phyloP scores from a whole-genome alignment of 2,797 vertebrate genomes.

The Mus caroli region DNA sequence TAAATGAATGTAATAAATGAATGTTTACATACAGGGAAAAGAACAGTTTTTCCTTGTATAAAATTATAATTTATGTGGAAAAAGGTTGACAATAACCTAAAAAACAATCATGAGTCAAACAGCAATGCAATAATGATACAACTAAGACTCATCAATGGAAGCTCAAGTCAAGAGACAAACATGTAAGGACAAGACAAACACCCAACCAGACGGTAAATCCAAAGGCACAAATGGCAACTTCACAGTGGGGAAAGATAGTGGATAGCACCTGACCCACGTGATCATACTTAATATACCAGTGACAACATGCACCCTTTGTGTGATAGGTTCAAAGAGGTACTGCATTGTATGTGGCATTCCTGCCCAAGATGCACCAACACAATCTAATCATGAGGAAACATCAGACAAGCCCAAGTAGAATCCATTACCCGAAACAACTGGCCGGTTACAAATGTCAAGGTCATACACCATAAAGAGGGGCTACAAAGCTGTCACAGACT shows the following conservation, averaged over 20 bases:
- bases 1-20: slow-evolving; percentile 51
- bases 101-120: slow-evolving; percentile 44
- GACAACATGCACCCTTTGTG: not conserved
- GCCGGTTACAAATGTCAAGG: not conserved
- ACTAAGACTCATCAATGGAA: slow-evolving; percentile 11
- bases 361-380: slow-evolving; percentile 10
- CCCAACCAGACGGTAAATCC: slow-evolving; percentile 8
- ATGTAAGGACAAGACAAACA: not conserved
- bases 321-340: not conserved
- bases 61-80: slow-evolving; percentile 35
- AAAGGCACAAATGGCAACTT: slow-evolving; percentile 55
- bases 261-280: not conserved
- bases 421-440: slow-evolving; percentile 37
- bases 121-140: slow-evolving; percentile 19
- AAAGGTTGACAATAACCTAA: slow-evolving; percentile 40
- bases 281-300: not conserved
- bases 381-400: slow-evolving; percentile 42
- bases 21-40: not conserved
- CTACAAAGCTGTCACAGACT: slow-evolving; percentile 9
- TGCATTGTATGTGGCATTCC: not conserved
- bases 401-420: slow-evolving; percentile 29
- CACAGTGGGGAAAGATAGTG: not conserved
- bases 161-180: slow-evolving; percentile 10
- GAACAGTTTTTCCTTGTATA: not conserved
- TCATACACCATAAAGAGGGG: slow-evolving; percentile 45